phyloP scores from a whole-genome alignment of 2,113 vertebrate species.

The Ictidomys tridecemlineatus region DNA sequence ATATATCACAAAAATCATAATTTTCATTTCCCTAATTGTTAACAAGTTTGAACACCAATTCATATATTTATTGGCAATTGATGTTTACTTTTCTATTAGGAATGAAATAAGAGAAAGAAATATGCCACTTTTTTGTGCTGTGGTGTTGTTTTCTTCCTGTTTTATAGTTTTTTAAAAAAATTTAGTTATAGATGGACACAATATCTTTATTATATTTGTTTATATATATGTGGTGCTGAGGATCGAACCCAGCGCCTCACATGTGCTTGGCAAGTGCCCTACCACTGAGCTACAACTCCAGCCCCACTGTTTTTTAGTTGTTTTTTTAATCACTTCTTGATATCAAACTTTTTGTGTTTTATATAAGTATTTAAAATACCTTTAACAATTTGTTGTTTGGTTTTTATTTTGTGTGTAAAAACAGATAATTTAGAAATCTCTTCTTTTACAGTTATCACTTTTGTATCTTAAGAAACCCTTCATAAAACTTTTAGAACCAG shows the following conservation, averaged over 20 bases:
- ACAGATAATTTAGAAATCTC: neutral
- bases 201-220: too few relatives aligned
- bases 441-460: neutral
- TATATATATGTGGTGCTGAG: too few relatives aligned
- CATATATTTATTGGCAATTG: neutral
- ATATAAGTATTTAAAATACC: neutral
- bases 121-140: neutral
- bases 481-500: neutral
- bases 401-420: neutral
- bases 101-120: constrained; percentile 19
- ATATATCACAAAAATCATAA: neutral
- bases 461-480: constrained; percentile 7
- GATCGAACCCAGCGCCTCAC: too few relatives aligned
- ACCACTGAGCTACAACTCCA: too few relatives aligned
- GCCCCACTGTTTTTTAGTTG: neutral
- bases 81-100: neutral
- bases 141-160: neutral
- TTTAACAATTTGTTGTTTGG: neutral
- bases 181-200: too few relatives aligned
- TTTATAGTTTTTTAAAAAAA: neutral
- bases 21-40: constrained; percentile 7
- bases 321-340: neutral
- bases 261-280: too few relatives aligned
- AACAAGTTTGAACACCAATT: neutral
- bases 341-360: neutral